phyloP scores from a whole-genome alignment of 2,888 invertebrate species.

The Melanostoma mellinum region DNA sequence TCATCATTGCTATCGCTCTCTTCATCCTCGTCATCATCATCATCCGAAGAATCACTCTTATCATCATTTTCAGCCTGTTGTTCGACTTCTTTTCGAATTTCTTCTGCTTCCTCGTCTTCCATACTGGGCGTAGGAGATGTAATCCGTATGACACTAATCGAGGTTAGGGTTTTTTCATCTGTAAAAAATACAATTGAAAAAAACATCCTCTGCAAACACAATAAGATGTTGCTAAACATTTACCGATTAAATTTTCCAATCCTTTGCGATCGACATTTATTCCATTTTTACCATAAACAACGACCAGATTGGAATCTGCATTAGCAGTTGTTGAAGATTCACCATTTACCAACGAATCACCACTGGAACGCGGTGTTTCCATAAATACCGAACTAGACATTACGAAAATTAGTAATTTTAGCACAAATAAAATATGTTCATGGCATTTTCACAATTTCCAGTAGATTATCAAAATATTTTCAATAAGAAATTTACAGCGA shows the following conservation, averaged over 20 bases:
- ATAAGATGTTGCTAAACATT: conserved; percentile 77
- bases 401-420: conserved; percentile 33
- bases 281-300: conserved; percentile 94
- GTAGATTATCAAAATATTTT: conserved; percentile 29
- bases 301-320: conserved; percentile 84
- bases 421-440: conserved; percentile 11
- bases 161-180: conserved; percentile 84
- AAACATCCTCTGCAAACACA: not conserved
- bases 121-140: conserved; percentile 82
- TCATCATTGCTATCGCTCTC: conserved; percentile 85
- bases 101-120: conserved; percentile 79
- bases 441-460: conserved; percentile 16
- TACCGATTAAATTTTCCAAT: conserved; percentile 91
- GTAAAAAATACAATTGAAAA: conserved; percentile 41
- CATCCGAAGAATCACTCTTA: conserved; percentile 74
- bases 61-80: conserved; percentile 73
- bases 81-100: conserved; percentile 76
- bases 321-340: conserved; percentile 26
- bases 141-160: conserved; percentile 85
- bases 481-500: conserved; percentile 18
- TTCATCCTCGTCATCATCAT: conserved; percentile 81
- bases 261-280: conserved; percentile 91
- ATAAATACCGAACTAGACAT: conserved; percentile 81
- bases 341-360: conserved; percentile 43
- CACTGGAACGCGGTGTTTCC: conserved; percentile 75